phyloP scores from a whole-genome alignment of 2,797 vertebrate species.

The Xiphorhynchus erythropygius region DNA sequence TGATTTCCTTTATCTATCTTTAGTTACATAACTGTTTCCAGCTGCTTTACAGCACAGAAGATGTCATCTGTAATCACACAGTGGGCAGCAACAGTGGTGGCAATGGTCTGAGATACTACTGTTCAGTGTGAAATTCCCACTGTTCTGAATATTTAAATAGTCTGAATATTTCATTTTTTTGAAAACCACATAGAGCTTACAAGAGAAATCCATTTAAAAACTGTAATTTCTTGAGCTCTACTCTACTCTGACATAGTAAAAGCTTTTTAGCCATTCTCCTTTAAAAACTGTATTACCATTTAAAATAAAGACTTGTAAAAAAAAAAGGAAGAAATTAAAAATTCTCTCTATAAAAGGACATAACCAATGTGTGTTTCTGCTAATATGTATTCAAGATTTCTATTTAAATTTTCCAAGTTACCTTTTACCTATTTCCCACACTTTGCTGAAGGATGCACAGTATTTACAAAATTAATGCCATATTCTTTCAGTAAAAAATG shows the following conservation, averaged over 20 bases:
- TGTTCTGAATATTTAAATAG: neutral
- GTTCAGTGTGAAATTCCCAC: neutral
- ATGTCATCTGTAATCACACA: neutral
- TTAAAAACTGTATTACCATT: neutral
- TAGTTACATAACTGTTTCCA: conserved; percentile 10
- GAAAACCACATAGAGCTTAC: neutral
- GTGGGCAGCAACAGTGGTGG: neutral
- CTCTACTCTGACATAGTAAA: neutral
- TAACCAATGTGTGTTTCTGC: neutral
- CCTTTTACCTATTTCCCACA: neutral
- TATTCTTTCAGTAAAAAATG: neutral
- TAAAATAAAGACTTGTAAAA: neutral
- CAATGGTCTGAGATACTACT: neutral
- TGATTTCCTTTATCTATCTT: neutral
- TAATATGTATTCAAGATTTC: neutral
- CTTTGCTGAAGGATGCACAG: neutral
- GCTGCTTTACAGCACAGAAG: neutral
- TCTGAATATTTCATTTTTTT: neutral
- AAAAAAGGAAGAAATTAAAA: neutral
- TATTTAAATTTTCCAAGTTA: neutral
- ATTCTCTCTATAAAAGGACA: neutral
- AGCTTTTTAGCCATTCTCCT: neutral
- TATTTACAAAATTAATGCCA: neutral
- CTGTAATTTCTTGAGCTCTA: neutral
- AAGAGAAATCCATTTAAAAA: neutral